A percentile compares a stretch with the other conserved stretches of the same genome.
phyloP scores from a whole-genome alignment of 2,797 vertebrate genomes.

The Naso thynnoides region DNA sequence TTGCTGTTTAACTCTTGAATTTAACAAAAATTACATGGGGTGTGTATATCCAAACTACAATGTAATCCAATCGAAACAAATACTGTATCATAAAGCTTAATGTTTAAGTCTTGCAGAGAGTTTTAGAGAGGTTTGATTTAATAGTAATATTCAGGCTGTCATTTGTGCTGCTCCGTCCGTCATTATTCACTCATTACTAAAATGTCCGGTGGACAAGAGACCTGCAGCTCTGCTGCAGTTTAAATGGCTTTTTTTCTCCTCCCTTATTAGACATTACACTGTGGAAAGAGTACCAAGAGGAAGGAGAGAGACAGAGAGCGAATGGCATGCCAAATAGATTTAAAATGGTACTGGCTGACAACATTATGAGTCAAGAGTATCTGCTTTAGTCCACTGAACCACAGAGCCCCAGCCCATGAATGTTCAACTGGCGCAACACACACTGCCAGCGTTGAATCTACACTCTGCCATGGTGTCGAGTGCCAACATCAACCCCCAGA shows the following conservation, averaged over 20 bases:
- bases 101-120: too few relatives aligned
- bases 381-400: constrained; percentile 73
- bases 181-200: constrained; percentile 53
- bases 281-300: constrained; percentile 44
- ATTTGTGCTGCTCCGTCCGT: constrained; percentile 20
- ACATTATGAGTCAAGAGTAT: constrained; percentile 76
- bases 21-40: too few relatives aligned
- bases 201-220: constrained; percentile 36
- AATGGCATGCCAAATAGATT: constrained; percentile 71
- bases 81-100: too few relatives aligned
- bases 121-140: too few relatives aligned
- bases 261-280: constrained; percentile 46
- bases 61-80: too few relatives aligned
- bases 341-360: constrained; percentile 70
- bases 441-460: constrained; percentile 63
- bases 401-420: constrained; percentile 67
- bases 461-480: constrained; percentile 42
- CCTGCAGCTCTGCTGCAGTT: constrained; percentile 24
- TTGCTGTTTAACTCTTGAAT: too few relatives aligned
- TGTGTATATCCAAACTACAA: too few relatives aligned
- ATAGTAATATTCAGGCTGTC: constrained; percentile 25
- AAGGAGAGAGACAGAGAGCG: constrained; percentile 36
- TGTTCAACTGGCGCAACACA: constrained; percentile 68
- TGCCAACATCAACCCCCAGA: constrained; percentile 68
- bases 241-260: constrained; percentile 30